Conservation (phyloP, 2,113 vertebrate genomes). For the Sigmodon hispidus region DNA sequence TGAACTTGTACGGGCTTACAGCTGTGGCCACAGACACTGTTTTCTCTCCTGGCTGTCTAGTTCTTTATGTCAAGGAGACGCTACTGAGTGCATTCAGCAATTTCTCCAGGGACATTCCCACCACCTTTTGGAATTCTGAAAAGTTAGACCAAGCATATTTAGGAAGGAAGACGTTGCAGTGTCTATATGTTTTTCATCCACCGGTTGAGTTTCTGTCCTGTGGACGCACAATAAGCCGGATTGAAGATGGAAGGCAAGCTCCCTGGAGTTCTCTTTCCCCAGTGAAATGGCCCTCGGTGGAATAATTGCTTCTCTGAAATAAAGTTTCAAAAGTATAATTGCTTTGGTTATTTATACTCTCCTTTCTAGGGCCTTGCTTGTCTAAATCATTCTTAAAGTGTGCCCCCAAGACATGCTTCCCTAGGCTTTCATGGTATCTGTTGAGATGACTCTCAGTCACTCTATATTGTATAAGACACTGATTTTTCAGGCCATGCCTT, state of each 20-base stretch:
- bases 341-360: background rate
- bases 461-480: background rate
- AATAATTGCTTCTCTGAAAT: background rate
- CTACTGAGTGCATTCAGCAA: background rate
- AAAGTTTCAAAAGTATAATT: background rate
- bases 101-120: background rate
- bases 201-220: background rate
- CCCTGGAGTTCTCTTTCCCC: background rate
- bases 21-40: conserved; percentile 1
- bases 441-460: background rate
- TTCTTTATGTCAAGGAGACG: background rate
- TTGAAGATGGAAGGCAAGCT: conserved; percentile 29
- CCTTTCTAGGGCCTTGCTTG: conserved; percentile 21
- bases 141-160: background rate
- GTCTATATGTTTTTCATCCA: background rate
- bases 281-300: background rate
- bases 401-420: background rate
- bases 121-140: conserved; percentile 16
- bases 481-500: background rate
- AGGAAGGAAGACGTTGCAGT: conserved; percentile 5
- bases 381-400: conserved; percentile 12
- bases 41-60: background rate
- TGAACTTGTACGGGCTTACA: conserved; percentile 40
- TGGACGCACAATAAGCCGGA: background rate
- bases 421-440: background rate